These are phyloP conservation scores for Diadegma fenestrale DNA, from an alignment of 2,888 invertebrate species.

Conservation along the genomic window DNA sequence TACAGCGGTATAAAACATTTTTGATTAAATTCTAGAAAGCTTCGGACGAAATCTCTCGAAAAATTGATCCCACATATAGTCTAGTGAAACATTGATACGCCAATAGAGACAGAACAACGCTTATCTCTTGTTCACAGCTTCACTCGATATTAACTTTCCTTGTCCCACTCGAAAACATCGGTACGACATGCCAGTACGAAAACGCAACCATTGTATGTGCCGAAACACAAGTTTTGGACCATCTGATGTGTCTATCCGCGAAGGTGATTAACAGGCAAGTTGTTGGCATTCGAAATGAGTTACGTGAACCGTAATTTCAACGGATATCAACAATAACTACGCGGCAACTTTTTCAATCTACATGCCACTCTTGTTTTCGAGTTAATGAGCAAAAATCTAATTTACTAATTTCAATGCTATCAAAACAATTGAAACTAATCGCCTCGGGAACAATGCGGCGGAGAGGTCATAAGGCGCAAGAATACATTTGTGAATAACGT, in stretches of 20 bases:
- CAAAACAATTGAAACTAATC: background rate
- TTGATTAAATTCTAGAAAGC: background rate
- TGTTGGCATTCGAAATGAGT: background rate
- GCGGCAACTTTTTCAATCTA: background rate
- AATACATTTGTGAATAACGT: constrained; percentile 7
- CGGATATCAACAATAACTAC: background rate
- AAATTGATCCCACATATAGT: background rate
- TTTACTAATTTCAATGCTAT: background rate
- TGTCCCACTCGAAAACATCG: too few relatives aligned
- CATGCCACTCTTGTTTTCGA: background rate
- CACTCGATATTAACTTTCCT: too few relatives aligned
- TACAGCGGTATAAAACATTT: background rate
- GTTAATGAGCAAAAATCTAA: background rate
- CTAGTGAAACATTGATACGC: background rate
- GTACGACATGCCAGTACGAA: too few relatives aligned
- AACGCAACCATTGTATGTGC: too few relatives aligned
- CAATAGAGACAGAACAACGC: too few relatives aligned
- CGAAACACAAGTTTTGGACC: too few relatives aligned
- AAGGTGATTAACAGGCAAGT: too few relatives aligned
- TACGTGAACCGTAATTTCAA: background rate
- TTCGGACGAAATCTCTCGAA: background rate
- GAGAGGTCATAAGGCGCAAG: background rate
- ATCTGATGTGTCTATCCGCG: too few relatives aligned
- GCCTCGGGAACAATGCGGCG: constrained; percentile 12
- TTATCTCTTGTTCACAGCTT: too few relatives aligned